phyloP scores from a whole-genome alignment of 37 sponge, comb jelly and placozoan genomes.

The Axinella damicornis region DNA sequence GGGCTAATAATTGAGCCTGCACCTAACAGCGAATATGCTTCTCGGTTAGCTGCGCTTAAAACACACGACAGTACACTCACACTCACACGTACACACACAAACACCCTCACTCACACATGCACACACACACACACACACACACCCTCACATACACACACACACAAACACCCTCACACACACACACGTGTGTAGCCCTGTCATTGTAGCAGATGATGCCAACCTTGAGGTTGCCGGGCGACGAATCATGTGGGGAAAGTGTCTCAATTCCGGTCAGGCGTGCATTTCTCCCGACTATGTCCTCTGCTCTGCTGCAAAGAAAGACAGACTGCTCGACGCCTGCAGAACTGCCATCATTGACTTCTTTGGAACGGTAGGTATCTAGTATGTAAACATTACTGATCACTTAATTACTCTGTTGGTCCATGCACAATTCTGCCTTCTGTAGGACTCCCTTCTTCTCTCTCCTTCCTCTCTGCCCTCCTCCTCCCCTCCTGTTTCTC shows the following conservation, averaged over 20 bases:
- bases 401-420: neutral
- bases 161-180: neutral
- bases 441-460: too few relatives aligned
- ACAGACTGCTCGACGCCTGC: conserved; percentile 55
- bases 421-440: neutral
- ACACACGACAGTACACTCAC: too few relatives aligned
- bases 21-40: too few relatives aligned
- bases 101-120: neutral
- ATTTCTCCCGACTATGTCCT: too few relatives aligned
- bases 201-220: conserved; percentile 82
- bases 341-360: conserved; percentile 60
- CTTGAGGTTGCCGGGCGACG: conserved; percentile 77
- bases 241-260: too few relatives aligned
- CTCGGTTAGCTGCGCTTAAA: too few relatives aligned
- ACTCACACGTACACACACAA: conserved; percentile 1
- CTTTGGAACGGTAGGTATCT: conserved; percentile 79
- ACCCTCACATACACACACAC: neutral
- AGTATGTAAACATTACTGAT: too few relatives aligned
- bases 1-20: too few relatives aligned
- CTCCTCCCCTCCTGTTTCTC: too few relatives aligned
- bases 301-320: too few relatives aligned
- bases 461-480: too few relatives aligned
- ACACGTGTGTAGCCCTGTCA: conserved; percentile 4
- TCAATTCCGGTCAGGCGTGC: too few relatives aligned
- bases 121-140: conserved; percentile 11